A percentile compares a stretch with the other conserved stretches of the same genome.
Conservation (phyloP, 1,140 invertebrate species). For the Drosophila subpulchrella region DNA sequence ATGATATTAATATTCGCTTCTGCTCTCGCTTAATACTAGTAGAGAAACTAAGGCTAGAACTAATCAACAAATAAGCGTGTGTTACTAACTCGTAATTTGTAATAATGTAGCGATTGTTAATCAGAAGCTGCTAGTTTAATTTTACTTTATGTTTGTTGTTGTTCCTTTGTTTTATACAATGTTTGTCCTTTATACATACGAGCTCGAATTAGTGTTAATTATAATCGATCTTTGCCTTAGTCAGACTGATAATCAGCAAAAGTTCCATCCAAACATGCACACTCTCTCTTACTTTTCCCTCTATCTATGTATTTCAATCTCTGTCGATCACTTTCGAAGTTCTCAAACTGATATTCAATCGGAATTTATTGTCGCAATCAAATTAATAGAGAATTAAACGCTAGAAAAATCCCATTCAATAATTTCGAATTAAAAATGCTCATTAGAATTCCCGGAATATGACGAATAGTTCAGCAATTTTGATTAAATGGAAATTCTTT, state of each 20-base stretch:
- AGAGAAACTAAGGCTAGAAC: constrained; percentile 80
- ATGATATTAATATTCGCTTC: constrained; percentile 57
- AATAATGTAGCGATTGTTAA: constrained; percentile 76
- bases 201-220: constrained; percentile 33
- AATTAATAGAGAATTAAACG: constrained; percentile 32
- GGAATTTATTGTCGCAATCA: constrained; percentile 60
- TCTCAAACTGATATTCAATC: constrained; percentile 37
- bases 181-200: constrained; percentile 48
- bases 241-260: constrained; percentile 70
- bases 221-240: constrained; percentile 48
- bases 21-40: constrained; percentile 69
- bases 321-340: constrained; percentile 31
- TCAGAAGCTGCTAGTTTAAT: constrained; percentile 65
- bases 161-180: constrained; percentile 47
- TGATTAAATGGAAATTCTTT: neutral
- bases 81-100: constrained; percentile 79
- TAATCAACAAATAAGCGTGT: constrained; percentile 84
- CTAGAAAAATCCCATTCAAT: neutral
- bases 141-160: constrained; percentile 27
- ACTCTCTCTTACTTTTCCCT: constrained; percentile 7
- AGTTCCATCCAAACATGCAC: constrained; percentile 32
- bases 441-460: constrained; percentile 4
- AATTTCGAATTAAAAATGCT: neutral
- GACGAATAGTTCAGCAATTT: neutral
- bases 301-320: constrained; percentile 13